Evolutionary conservation across 1,140 invertebrate species (phyloP).

Genomic region (Dendrolimus kikuchii): DNA sequence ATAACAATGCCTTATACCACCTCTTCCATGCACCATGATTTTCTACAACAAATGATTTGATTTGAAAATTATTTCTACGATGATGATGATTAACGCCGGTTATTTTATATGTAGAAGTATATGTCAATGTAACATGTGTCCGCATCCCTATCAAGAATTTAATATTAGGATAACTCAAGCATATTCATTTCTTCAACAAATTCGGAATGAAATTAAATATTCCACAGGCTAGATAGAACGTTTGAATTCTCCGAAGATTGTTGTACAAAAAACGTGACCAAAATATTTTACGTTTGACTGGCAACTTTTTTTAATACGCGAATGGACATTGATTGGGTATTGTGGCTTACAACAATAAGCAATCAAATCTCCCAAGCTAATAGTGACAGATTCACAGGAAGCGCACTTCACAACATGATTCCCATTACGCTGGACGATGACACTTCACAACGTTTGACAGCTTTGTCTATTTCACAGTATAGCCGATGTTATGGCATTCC

Average conservation of each 20-base stretch:
- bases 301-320: constrained; percentile 14
- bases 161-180: neutral
- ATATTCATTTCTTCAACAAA: neutral
- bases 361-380: constrained; percentile 41
- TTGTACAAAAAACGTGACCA: neutral
- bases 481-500: no score
- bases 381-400: constrained; percentile 22
- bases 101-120: no score
- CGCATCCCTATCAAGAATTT: no score
- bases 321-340: constrained; percentile 52
- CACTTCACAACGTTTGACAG: constrained; percentile 9
- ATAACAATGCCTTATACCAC: no score
- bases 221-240: neutral
- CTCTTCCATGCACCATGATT: no score
- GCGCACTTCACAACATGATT: constrained; percentile 26
- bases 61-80: no score
- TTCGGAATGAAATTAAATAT: constrained; percentile 1
- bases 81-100: no score
- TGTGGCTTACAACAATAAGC: constrained; percentile 54
- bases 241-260: constrained; percentile 1
- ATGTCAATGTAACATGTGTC: no score
- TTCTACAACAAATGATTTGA: no score
- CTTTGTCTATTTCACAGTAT: neutral
- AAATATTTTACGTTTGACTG: constrained; percentile 2
- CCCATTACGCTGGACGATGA: constrained; percentile 10